Percentiles rank a stretch among this genome's conserved stretches.
Evolutionary conservation across 2,797 vertebrate genomes (phyloP).

Genomic region (Nasua narica): DNA sequence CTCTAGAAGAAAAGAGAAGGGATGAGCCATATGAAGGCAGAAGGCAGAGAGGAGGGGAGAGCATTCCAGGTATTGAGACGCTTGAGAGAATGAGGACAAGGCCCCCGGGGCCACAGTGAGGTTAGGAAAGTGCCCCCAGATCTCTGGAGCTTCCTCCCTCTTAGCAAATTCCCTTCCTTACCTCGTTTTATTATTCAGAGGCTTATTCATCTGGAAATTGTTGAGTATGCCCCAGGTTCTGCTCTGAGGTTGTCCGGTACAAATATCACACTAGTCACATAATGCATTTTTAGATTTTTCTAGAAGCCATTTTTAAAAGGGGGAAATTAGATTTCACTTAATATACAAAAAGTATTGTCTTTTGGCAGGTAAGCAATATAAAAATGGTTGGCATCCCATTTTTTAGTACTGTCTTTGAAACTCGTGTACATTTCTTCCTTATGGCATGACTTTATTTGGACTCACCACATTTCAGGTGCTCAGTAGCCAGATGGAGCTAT

Average conservation of each 20-base stretch:
- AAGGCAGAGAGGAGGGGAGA: background rate
- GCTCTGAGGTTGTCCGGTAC: background rate
- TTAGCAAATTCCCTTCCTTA: background rate
- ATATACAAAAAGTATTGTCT: background rate
- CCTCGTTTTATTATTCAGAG: background rate
- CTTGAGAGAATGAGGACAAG: background rate
- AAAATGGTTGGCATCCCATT: background rate
- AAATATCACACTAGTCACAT: background rate
- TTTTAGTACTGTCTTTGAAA: background rate
- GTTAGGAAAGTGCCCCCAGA: background rate
- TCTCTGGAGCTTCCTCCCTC: background rate
- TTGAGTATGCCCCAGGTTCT: too few relatives aligned
- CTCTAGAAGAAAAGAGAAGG: background rate
- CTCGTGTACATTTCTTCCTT: background rate
- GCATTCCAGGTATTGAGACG: background rate
- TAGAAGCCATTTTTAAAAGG: background rate
- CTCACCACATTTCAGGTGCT: background rate
- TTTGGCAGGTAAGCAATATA: background rate
- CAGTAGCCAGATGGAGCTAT: too few relatives aligned
- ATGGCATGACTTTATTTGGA: background rate
- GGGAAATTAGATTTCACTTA: background rate
- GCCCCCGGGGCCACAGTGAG: background rate
- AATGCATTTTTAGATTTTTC: background rate
- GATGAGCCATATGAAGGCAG: background rate
- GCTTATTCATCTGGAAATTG: background rate